phyloP scores from a whole-genome alignment of 2,797 vertebrate species.

The Enteromius anoplus region DNA sequence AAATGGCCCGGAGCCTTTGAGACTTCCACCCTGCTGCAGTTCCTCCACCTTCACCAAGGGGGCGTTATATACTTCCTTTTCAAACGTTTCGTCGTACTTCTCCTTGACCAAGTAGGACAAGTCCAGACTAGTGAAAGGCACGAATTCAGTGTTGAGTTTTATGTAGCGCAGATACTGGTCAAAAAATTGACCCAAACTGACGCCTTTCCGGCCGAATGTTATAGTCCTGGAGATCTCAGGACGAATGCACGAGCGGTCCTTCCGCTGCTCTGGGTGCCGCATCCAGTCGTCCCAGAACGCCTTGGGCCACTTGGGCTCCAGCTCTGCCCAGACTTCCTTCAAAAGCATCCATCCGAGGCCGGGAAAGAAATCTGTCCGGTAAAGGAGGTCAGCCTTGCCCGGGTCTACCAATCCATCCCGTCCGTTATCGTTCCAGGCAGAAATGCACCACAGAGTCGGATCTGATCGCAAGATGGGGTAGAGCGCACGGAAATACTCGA shows the following conservation, averaged over 20 bases:
- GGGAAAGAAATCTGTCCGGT: slow-evolving; percentile 95
- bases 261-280: slow-evolving; percentile 88
- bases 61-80: slow-evolving; percentile 79
- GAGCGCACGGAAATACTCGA: slow-evolving; percentile 92
- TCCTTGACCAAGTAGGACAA: slow-evolving; percentile 85
- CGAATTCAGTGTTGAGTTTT: slow-evolving; percentile 90
- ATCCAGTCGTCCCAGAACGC: slow-evolving; percentile 99
- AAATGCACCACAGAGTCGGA: slow-evolving; percentile 88
- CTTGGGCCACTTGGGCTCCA: slow-evolving; percentile 92
- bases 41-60: slow-evolving; percentile 83
- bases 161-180: slow-evolving; percentile 95
- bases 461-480: slow-evolving; percentile 81
- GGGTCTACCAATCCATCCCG: slow-evolving; percentile 87
- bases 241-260: slow-evolving; percentile 86
- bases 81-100: slow-evolving; percentile 80
- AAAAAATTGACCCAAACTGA: slow-evolving; percentile 96
- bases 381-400: slow-evolving; percentile 76
- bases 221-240: slow-evolving; percentile 93
- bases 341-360: slow-evolving; percentile 92
- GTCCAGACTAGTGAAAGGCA: slow-evolving; percentile 89
- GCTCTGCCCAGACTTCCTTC: slow-evolving; percentile 86
- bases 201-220: slow-evolving; percentile 92
- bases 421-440: slow-evolving; percentile 97
- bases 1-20: slow-evolving; percentile 77
- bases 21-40: slow-evolving; percentile 76